Conservation (phyloP, 2,888 invertebrate species). For the Plagiodera versicolora region DNA sequence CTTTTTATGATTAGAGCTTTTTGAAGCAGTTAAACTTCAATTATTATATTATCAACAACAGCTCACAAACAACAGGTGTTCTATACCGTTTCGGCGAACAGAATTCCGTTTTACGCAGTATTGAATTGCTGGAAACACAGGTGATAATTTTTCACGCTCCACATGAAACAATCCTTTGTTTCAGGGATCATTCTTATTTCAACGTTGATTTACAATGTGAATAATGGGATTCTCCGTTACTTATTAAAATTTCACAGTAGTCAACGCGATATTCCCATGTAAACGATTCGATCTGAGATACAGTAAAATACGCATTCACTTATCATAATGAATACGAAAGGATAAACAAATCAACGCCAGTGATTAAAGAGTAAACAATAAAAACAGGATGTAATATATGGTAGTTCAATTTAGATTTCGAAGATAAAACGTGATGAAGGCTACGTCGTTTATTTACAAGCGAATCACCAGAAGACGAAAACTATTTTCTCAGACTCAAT, state of each 20-base stretch:
- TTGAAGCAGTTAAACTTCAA: neutral
- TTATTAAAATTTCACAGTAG: neutral
- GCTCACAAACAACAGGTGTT: conserved; percentile 8
- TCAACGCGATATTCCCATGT: neutral
- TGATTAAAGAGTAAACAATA: no score
- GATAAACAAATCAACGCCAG: no score
- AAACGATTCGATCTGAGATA: neutral
- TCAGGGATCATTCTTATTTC: conserved; percentile 2
- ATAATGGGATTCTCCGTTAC: neutral
- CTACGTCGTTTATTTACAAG: no score
- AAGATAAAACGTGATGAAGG: no score
- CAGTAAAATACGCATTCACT: neutral
- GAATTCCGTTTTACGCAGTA: neutral
- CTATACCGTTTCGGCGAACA: neutral
- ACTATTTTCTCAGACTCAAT: no score
- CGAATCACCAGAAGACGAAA: no score
- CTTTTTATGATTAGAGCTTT: neutral
- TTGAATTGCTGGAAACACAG: conserved; percentile 5
- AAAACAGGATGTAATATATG: no score
- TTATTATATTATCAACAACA: neutral
- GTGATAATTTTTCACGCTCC: conserved; percentile 14
- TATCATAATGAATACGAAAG: neutral
- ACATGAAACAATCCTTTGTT: conserved; percentile 4
- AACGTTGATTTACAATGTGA: neutral
- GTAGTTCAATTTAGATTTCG: no score